phyloP scores from a whole-genome alignment of 2,888 invertebrate species.

The Julus scanicus region DNA sequence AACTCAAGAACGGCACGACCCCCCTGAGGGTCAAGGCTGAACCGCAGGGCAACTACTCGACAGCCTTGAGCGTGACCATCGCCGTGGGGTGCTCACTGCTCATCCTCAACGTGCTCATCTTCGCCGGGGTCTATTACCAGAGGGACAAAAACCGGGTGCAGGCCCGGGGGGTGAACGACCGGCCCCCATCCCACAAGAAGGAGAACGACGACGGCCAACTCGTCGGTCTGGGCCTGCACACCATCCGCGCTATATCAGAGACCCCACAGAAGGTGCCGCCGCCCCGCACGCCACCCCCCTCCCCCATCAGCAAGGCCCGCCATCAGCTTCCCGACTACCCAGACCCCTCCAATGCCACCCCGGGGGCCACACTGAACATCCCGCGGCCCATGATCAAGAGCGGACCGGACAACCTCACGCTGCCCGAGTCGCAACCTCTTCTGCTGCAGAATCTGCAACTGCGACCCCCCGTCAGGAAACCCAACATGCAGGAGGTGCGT shows the following conservation, averaged over 20 bases:
- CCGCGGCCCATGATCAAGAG: slow-evolving; percentile 55
- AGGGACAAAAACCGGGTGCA: slow-evolving; percentile 62
- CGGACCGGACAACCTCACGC: slow-evolving; percentile 35
- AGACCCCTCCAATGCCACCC: slow-evolving; percentile 48
- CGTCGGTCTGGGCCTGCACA: slow-evolving; percentile 53
- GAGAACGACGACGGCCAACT: slow-evolving; percentile 55
- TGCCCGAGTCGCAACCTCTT: slow-evolving; percentile 59
- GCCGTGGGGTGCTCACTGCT: slow-evolving; percentile 93
- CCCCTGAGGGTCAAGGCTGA: slow-evolving; percentile 56
- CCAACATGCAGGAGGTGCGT: slow-evolving; percentile 58
- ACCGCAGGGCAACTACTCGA: slow-evolving; percentile 73
- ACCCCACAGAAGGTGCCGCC: slow-evolving; percentile 57
- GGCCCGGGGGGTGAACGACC: slow-evolving; percentile 58
- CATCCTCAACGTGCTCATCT: slow-evolving; percentile 91
- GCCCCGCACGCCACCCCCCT: slow-evolving; percentile 58
- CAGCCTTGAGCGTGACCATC: slow-evolving; percentile 90
- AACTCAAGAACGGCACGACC: slow-evolving; percentile 55
- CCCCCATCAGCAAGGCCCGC: slow-evolving; percentile 56
- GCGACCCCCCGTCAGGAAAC: slow-evolving; percentile 54
- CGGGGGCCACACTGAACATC: slow-evolving; percentile 54
- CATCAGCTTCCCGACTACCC: slow-evolving; percentile 53
- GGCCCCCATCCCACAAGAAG: slow-evolving; percentile 53
- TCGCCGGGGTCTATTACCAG: slow-evolving; percentile 94
- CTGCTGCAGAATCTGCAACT: slow-evolving; percentile 58
- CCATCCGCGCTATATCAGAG: slow-evolving; percentile 52